These are phyloP conservation scores for Leucania comma DNA, from an alignment of 2,888 invertebrate species.

Conservation along the genomic window DNA sequence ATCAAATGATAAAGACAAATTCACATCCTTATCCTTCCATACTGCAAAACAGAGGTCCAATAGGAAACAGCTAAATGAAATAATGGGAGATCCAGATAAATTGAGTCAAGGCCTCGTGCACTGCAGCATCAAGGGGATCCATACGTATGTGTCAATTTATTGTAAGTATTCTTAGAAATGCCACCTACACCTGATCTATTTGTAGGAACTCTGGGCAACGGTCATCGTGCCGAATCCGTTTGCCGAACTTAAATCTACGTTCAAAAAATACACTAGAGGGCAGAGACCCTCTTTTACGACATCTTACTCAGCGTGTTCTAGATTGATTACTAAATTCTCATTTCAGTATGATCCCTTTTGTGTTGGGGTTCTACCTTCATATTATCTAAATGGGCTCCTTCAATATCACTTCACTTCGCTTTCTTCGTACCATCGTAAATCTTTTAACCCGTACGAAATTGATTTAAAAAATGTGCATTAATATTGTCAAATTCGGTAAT, in stretches of 20 bases:
- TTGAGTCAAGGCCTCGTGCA: conserved; percentile 65
- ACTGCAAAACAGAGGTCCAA: conserved; percentile 49
- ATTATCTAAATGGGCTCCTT: conserved; percentile 1
- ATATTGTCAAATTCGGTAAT: not conserved
- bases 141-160: conserved; percentile 69
- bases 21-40: conserved; percentile 24
- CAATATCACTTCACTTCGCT: not conserved
- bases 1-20: conserved; percentile 20
- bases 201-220: conserved; percentile 78
- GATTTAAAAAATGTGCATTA: not conserved
- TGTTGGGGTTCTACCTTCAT: not conserved
- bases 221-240: conserved; percentile 79
- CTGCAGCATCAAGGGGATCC: conserved; percentile 62
- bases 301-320: conserved; percentile 5
- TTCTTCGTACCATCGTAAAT: conserved; percentile 10
- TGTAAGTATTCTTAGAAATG: conserved; percentile 82
- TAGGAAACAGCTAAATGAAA: conserved; percentile 62
- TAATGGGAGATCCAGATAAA: conserved; percentile 65
- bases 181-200: conserved; percentile 87
- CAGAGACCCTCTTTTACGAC: conserved; percentile 44
- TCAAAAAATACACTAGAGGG: conserved; percentile 45
- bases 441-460: conserved; percentile 1
- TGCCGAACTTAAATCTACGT: conserved; percentile 59
- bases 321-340: conserved; percentile 30
- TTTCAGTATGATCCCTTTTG: conserved; percentile 10